Conservation (phyloP, 2,888 invertebrate genomes). For the Anodontia alba region DNA sequence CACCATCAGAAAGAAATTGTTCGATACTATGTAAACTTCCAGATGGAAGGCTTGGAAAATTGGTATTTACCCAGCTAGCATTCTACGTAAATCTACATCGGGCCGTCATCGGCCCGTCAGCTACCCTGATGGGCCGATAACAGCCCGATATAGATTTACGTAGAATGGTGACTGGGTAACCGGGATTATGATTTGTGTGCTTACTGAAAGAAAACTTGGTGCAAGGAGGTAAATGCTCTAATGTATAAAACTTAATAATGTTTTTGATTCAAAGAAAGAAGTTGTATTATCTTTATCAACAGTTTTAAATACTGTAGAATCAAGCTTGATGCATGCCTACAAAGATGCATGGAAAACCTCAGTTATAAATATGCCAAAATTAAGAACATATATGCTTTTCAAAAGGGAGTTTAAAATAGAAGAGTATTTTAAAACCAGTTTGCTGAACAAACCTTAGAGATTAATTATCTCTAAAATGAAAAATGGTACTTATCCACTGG, state of each 20-base stretch:
- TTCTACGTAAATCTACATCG: too few species aligned
- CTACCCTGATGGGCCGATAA: too few species aligned
- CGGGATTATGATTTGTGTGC: slow-evolving; percentile 11
- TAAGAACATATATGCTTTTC: not conserved
- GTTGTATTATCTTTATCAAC: not conserved
- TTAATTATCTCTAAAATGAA: not conserved
- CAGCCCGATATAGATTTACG: too few species aligned
- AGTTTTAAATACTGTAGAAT: not conserved
- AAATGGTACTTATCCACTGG: slow-evolving; percentile 2
- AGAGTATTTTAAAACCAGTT: not conserved
- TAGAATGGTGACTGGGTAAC: too few species aligned
- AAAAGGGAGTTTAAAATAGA: slow-evolving; percentile 9
- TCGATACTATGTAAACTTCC: slow-evolving; percentile 5
- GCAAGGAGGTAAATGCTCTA: slow-evolving; percentile 8
- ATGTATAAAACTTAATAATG: not conserved
- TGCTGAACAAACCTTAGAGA: not conserved
- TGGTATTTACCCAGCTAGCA: too few species aligned
- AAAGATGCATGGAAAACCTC: not conserved
- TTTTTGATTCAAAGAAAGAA: not conserved
- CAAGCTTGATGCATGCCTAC: not conserved
- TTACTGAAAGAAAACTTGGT: not conserved
- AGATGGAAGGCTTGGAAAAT: not conserved
- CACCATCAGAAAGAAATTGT: slow-evolving; percentile 1
- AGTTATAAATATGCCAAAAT: not conserved
- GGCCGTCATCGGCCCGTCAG: too few species aligned